Base-by-base conservation (phyloP, 1,140 invertebrate species). In the Campoletis sonorensis region DNA sequence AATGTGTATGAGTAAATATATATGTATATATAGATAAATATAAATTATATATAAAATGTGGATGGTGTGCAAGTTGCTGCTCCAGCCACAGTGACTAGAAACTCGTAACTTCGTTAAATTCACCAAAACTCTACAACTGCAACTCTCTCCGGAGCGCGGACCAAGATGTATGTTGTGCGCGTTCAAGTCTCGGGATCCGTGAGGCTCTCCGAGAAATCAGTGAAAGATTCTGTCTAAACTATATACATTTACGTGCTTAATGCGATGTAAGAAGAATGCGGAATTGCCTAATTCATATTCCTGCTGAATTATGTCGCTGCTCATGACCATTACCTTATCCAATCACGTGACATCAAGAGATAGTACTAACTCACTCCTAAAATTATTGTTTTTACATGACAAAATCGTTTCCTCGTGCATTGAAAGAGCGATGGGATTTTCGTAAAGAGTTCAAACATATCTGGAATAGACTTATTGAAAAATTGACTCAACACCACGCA, bases 61-160 rank as follows among this genome's bases (percentile, higher is more conserved):
- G 37, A 45, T 37, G 40, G 71, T 73, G 23, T 21, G 21, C 7
- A 71, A 51, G 23, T 21, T 49, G 71, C 71, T 23, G 71, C 71
- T 11, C 16, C 21, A 40, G 37, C 71, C 8, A 30, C 72, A 13
- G 49, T 4, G 18, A 64, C 51, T 37, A 5, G 37, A 13, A 54
- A 77, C 73, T 77, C 15, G 37, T n/a, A 54, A 77, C 73, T 77
- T 77, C 27, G 73, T 77, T 77, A 61, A 61, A 77, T 77, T 77
- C 73, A 77, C 54, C 16, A 61, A 77, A 77, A 54, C 72, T 21
- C 72, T 1, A 37, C 72, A 30, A 30, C 49, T 23, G 23, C 61
- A 64, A 64, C 61, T 27, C 11, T 26, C 11, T 64, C 23, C 1
- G 21, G 21, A 23, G 1, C 1, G 23, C 7, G n/a, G n/a, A 21